Conservation (phyloP, 1,140 invertebrate genomes). For the Drosophila busckii region DNA sequence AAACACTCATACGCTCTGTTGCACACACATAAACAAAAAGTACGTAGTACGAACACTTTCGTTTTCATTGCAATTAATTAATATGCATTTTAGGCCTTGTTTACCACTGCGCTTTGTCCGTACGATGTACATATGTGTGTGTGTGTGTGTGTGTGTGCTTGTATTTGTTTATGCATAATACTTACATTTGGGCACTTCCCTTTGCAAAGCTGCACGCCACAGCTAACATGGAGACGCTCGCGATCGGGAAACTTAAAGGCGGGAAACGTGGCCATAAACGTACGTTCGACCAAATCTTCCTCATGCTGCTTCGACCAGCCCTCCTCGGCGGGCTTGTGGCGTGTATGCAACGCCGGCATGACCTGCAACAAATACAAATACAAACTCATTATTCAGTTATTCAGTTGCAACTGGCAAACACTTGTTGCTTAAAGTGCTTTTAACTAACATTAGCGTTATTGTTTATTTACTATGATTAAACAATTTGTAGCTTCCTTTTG, state of each 20-base stretch:
- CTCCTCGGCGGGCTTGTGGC: constrained; percentile 64
- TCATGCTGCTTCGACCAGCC: constrained; percentile 77
- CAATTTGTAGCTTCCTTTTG: too few relatives aligned
- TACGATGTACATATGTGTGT: background rate
- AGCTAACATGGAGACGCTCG: constrained; percentile 85
- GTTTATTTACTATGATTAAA: too few relatives aligned
- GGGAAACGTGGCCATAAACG: constrained; percentile 83
- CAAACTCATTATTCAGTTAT: too few relatives aligned
- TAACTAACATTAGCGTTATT: too few relatives aligned
- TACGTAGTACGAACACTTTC: constrained; percentile 49
- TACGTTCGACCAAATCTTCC: constrained; percentile 76
- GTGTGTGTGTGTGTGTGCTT: background rate
- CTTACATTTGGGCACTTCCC: constrained; percentile 83
- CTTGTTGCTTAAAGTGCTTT: too few relatives aligned
- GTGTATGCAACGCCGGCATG: constrained; percentile 70
- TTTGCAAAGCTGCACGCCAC: constrained; percentile 84
- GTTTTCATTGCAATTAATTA: constrained; percentile 72
- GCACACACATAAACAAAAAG: constrained; percentile 20
- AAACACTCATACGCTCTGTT: constrained; percentile 43
- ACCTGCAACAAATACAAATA: constrained; percentile 66
- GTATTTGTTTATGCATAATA: constrained; percentile 17
- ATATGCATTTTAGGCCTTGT: constrained; percentile 37
- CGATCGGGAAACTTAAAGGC: constrained; percentile 90
- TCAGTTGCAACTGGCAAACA: too few relatives aligned
- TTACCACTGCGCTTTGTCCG: constrained; percentile 12